Evolutionary conservation across 2,797 vertebrate species (phyloP).

Genomic region (Steatocranus sp.): DNA sequence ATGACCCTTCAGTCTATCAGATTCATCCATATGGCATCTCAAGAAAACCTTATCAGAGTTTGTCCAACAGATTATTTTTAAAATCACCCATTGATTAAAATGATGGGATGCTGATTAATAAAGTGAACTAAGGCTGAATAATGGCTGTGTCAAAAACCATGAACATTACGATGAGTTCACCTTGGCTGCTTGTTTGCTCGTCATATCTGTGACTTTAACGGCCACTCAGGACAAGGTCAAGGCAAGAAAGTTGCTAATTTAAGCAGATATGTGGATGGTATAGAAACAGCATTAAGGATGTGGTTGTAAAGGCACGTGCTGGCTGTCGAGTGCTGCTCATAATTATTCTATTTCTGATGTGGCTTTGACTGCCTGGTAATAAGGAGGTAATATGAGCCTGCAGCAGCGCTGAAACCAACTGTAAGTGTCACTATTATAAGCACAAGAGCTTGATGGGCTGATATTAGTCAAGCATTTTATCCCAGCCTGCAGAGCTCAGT

Average conservation of each 20-base stretch:
- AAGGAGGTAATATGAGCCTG: constrained; percentile 5
- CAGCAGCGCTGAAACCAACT: constrained; percentile 6
- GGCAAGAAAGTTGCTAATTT: neutral
- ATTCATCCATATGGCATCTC: neutral
- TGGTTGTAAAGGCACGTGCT: neutral
- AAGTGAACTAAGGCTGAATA: neutral
- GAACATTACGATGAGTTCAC: neutral
- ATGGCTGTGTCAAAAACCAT: neutral
- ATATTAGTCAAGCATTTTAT: constrained; percentile 2
- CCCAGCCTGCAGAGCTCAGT: neutral
- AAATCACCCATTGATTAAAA: neutral
- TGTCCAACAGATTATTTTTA: neutral
- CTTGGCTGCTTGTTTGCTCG: neutral
- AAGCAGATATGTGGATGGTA: neutral
- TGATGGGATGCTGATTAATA: neutral
- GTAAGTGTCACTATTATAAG: constrained; percentile 47
- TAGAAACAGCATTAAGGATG: neutral
- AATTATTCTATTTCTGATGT: constrained; percentile 39
- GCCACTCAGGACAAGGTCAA: neutral
- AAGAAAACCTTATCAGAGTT: neutral
- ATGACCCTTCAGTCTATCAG: neutral
- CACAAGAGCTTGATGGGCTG: constrained; percentile 10
- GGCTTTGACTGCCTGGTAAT: neutral
- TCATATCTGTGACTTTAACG: neutral
- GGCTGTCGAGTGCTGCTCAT: neutral